Base-by-base conservation (phyloP, 2,797 vertebrate species). In the Tauraco hartlaubi region DNA sequence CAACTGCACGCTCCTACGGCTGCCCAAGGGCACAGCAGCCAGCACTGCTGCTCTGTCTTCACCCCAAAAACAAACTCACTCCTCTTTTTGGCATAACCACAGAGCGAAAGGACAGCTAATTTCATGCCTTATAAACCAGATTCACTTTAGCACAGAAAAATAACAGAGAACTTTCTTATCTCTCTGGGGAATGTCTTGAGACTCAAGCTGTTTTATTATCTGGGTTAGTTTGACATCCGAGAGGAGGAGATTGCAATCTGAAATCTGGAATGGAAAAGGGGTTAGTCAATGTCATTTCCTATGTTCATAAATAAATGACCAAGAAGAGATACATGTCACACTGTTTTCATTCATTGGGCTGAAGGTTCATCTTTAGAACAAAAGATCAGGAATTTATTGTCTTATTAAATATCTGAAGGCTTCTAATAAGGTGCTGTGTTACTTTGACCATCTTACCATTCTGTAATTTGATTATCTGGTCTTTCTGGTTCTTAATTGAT, bases 251-350 rank as follows among this genome's bases (percentile, higher is more conserved):
- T 91, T 71, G 81, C 44, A 79, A 92, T 92, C 92, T 94, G 63
- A 83, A 93, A 78, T 92, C 55, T 93, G 82, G 55, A 76, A 14
- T 46, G 78, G 81, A 77, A 84, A 83, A 37, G 55, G 67, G 49
- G 6, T 93, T 58, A 78, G 76, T 41, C 86, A 62, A 21, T 79
- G 79, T 90, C 67, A 52, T 94, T 91, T 80, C 78, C 66, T 71
- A 54, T 7, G 19, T 81, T 92, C 93, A 92, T 86, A 97, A 94
- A 96, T 93, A 96, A 94, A 90, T 86, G 91, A 94, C 95, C 76
- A 69, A 88, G 62, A 87, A 68, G 69, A 90, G 88, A 85, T 77
- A 55, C 3, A 2, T 81, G 88, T 80, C 80, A 33, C 83, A 69
- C 81, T 76, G 78, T 75, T 92, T 94, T 79, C 78, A n/a, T 75